Conservation (phyloP, 2,888 invertebrate genomes). For the Colostygia pectinataria region DNA sequence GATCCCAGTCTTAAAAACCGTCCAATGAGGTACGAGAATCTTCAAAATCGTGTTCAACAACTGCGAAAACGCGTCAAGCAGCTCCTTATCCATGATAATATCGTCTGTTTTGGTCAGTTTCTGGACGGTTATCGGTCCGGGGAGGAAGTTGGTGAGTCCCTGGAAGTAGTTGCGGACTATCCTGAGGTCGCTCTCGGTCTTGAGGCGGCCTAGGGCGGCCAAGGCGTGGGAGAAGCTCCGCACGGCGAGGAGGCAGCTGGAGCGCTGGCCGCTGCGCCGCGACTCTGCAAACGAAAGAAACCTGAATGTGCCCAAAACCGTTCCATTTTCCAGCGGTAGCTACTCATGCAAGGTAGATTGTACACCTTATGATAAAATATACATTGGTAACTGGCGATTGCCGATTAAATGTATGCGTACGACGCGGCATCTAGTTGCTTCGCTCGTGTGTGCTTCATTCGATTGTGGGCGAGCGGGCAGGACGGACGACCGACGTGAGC, state of each 20-base stretch:
- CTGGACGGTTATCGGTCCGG: constrained; percentile 86
- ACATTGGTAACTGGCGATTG: too few relatives aligned
- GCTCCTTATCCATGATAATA: constrained; percentile 46
- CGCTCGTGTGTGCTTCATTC: too few relatives aligned
- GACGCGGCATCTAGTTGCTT: too few relatives aligned
- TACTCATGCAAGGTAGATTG: constrained; percentile 30
- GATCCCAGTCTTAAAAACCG: constrained; percentile 70
- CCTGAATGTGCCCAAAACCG: constrained; percentile 79
- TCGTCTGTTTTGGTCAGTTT: constrained; percentile 83
- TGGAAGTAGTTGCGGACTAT: constrained; percentile 17
- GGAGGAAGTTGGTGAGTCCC: constrained; percentile 55
- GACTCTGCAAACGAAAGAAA: constrained; percentile 66
- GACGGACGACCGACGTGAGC: too few relatives aligned
- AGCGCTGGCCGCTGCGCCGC: constrained; percentile 16
- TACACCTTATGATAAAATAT: neutral
- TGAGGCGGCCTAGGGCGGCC: constrained; percentile 51
- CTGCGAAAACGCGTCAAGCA: constrained; percentile 72
- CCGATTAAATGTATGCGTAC: too few relatives aligned
- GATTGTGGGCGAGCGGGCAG: too few relatives aligned
- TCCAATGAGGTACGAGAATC: constrained; percentile 83
- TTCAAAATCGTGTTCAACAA: constrained; percentile 76
- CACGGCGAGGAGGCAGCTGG: constrained; percentile 45
- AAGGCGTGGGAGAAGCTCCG: constrained; percentile 56
- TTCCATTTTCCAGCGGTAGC: constrained; percentile 38
- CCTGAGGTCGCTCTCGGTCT: constrained; percentile 55